phyloP scores from a whole-genome alignment of 2,888 invertebrate genomes.

The Nomada hirtipes region DNA sequence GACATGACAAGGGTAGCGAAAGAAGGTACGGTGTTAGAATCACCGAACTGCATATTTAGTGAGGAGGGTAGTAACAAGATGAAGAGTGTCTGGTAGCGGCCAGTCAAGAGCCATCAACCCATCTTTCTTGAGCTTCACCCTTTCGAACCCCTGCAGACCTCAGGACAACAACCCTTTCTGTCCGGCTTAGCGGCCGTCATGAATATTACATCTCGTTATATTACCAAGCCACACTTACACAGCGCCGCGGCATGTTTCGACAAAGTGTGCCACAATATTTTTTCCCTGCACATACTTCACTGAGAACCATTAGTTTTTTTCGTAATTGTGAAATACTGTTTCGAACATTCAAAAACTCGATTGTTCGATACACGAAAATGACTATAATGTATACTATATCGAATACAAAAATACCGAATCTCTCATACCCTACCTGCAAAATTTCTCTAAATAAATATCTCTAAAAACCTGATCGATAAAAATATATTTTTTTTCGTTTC shows the following conservation, averaged over 20 bases:
- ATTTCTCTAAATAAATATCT: too few relatives aligned
- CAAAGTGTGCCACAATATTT: neutral
- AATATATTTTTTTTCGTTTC: neutral
- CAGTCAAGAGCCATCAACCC: conserved; percentile 64
- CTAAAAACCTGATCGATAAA: neutral
- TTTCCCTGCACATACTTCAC: neutral
- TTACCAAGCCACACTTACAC: conserved; percentile 23
- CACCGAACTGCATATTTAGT: conserved; percentile 68
- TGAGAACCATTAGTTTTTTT: neutral
- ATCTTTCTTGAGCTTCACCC: conserved; percentile 44
- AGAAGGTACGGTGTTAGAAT: conserved; percentile 43
- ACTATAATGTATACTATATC: too few relatives aligned
- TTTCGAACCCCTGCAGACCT: conserved; percentile 49
- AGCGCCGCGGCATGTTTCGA: conserved; percentile 23
- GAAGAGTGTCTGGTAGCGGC: conserved; percentile 67
- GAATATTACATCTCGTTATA: conserved; percentile 75
- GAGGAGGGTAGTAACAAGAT: conserved; percentile 65
- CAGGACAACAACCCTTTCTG: conserved; percentile 64
- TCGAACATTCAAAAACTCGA: neutral
- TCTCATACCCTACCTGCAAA: too few relatives aligned
- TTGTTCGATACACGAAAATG: too few relatives aligned
- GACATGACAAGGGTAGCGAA: conserved; percentile 32
- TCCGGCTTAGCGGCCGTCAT: conserved; percentile 56
- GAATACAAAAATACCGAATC: too few relatives aligned
- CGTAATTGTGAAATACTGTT: neutral